Evolutionary conservation across 2,113 vertebrate species (phyloP), one percentile per base, ranked within the genome.

Genomic region (Lucifuga dentata): DNA sequence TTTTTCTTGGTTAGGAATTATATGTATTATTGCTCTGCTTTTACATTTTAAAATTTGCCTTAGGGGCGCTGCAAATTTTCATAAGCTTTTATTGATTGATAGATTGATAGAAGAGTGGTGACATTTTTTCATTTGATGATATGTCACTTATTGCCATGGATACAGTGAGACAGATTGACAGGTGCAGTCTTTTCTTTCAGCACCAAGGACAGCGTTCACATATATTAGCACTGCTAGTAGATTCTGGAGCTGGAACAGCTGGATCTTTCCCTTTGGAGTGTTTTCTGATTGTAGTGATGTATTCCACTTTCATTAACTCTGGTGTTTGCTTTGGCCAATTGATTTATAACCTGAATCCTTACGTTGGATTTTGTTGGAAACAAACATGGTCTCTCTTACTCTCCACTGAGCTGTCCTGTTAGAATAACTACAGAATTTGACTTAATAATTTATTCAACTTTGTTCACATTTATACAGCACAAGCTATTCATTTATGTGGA

Each of bases 151-250:
- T 13, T 41, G 26, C 5, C 32, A 24, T 36, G 24, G 15, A 41
- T 41, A 4, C 13, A 9, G 16, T 17, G 11, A 16, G 17, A 4
- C n/a, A 19, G 17, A 16, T 20, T 6, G 8, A 29, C 26, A 29
- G 26, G 45, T 26, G 12, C 38, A 8, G 41, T 45, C 11, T 21
- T 35, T 2, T 60, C 45, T 65, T 73, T 76, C 76, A 83, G 81
- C 62, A 84, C 76, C 64, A 51, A 3, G 68, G 81, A 76, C 52
- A 76, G 73, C 64, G 39, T 43, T 29, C 7, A 7, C 26, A 3
- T 29, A 7, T 29, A 29, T 29, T 29, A 29, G n/a, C n/a, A 33
- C 8, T 7, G n/a, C 40, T 11, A 7, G 1, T 1, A 20, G 3
- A 2, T 1, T 1, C 12, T 50, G 53, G 13, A 33, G 19, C 36